Evolutionary conservation across 2,113 vertebrate genomes (phyloP), one percentile per base, ranked within the genome.

Genomic region (Acrocephalus kingi): DNA sequence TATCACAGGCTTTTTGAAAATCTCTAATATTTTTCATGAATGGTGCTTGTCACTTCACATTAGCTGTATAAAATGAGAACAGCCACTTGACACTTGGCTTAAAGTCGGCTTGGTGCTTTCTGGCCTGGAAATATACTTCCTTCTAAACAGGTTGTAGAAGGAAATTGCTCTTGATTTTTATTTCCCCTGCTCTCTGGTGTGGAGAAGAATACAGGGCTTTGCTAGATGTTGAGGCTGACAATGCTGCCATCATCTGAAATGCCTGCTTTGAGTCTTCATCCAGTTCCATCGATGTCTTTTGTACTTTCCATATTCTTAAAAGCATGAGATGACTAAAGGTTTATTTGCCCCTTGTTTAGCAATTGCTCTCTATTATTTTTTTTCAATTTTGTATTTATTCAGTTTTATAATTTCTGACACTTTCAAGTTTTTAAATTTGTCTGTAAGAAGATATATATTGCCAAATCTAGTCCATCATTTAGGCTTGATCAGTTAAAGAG

Each of bases 11-110:
- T 72, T 83, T 87, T 73, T 61, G 37, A 67, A 86, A 83, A 31
- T 56, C 13, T 62, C 35, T 73, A 22, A 15, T 64, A 13, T 54
- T 88, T 96, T 90, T 88, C 51, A 51, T 86, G 75, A 94, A 85
- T 69, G 31, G 27, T 52, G 24, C 54, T 83, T 93, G 80, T 80
- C 37, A 30, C 54, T 67, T 94, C 48, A 48, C 17, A 14, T 90
- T 68, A 86, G 27, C 3, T 73, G 15, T 88, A 37, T 37, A 31
- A 86, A 80, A 85, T 49, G 13, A 82, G 16, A 85, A 62, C 30
- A 82, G 45, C 21, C 21, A 61, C 63, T 88, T 90, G 58, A 86
- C 37, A 20, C 27, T 25, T 66, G 31, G 15, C 39, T 95, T 86
- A 83, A 88, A 88, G 85, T 52, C 23, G 24, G 3, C 23, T 48